These are phyloP conservation scores for Galbula dea DNA, from an alignment of 2,113 vertebrate genomes.

Conservation along the genomic window DNA sequence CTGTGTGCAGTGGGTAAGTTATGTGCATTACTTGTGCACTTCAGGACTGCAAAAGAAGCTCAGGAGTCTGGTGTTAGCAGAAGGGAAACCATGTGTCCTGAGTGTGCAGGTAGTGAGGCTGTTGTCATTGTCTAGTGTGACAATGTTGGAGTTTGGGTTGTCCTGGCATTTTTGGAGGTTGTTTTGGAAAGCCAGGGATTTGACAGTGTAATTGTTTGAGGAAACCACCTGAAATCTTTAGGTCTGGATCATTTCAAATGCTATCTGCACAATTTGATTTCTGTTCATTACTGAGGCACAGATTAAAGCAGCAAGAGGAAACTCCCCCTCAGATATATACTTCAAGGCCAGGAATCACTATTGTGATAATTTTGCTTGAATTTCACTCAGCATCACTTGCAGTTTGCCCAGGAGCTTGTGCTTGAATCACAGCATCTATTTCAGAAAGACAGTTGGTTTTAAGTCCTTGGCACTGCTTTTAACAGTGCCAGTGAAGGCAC, in stretches of 20 bases:
- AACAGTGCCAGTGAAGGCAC: neutral
- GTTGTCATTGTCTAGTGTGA: neutral
- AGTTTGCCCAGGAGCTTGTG: neutral
- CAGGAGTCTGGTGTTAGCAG: neutral
- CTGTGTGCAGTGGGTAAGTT: neutral
- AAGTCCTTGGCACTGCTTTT: neutral
- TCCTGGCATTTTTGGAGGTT: neutral
- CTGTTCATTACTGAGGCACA: neutral
- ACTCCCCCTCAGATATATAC: neutral
- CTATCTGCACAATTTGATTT: neutral
- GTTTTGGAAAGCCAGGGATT: neutral
- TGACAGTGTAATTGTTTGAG: neutral
- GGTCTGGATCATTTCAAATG: neutral
- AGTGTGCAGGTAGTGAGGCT: neutral
- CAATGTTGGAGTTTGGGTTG: neutral
- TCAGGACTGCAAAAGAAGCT: neutral
- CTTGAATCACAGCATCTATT: neutral
- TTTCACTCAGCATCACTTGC: neutral
- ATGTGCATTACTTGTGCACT: neutral
- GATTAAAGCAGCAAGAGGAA: neutral
- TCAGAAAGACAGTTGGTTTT: neutral
- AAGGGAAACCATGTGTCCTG: rapidly evolving
- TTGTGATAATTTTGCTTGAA: neutral
- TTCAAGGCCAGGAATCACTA: neutral
- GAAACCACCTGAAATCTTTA: neutral